A percentile compares a stretch with the other conserved stretches of the same genome.
Evolutionary conservation across 2,888 invertebrate genomes (phyloP).

Genomic region (Hedychridium roseum): DNA sequence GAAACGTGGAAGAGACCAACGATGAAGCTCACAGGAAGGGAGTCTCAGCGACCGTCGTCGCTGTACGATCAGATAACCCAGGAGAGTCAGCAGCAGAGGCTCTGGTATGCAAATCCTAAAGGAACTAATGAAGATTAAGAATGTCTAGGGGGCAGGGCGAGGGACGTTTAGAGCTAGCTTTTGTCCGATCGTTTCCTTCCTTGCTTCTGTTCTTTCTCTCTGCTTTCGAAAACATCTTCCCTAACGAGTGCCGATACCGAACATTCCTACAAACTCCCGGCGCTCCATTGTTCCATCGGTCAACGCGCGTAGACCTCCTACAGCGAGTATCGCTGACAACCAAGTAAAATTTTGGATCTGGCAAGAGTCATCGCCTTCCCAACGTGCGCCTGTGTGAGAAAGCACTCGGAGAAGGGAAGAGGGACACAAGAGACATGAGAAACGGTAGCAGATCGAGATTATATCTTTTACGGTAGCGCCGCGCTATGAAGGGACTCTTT

Average conservation of each 20-base stretch:
- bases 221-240: slow-evolving; percentile 57
- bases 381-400: background rate
- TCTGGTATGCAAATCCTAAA: slow-evolving; percentile 60
- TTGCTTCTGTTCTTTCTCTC: slow-evolving; percentile 42
- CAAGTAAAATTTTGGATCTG: slow-evolving; percentile 32
- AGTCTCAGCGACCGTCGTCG: slow-evolving; percentile 5
- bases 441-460: slow-evolving; percentile 40
- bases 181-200: background rate
- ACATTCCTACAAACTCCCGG: slow-evolving; percentile 47
- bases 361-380: slow-evolving; percentile 31
- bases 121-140: slow-evolving; percentile 63
- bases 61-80: slow-evolving; percentile 57
- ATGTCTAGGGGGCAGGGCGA: slow-evolving; percentile 44
- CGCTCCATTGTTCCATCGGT: slow-evolving; percentile 46
- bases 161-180: slow-evolving; percentile 11
- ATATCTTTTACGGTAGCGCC: slow-evolving; percentile 47
- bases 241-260: slow-evolving; percentile 51
- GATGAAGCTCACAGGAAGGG: too few relatives aligned
- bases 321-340: slow-evolving; percentile 35
- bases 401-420: background rate
- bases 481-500: slow-evolving; percentile 42
- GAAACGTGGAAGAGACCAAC: too few relatives aligned
- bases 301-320: slow-evolving; percentile 54
- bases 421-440: background rate
- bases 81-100: too few relatives aligned